A percentile compares a stretch with the other conserved stretches of the same genome.
Evolutionary conservation across 2,113 vertebrate genomes (phyloP).

Genomic region (Corythornis cristatus): DNA sequence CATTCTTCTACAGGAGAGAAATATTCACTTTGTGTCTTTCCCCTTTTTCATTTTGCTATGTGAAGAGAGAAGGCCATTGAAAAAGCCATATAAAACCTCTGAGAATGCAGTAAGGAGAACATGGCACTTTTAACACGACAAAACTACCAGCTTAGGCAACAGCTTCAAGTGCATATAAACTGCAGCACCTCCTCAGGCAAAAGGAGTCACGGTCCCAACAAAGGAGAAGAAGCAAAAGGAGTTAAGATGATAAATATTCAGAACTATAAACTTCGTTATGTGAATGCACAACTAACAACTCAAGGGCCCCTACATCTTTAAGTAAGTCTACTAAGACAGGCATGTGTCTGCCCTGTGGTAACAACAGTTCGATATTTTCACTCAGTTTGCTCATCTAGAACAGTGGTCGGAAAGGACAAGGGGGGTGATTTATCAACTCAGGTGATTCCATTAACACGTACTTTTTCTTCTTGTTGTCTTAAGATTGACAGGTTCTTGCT

Average conservation of each 20-base stretch:
- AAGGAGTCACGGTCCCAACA: constrained; percentile 14
- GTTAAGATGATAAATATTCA: constrained; percentile 53
- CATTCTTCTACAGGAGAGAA: not conserved
- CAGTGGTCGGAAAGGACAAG: not conserved
- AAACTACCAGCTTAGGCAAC: constrained; percentile 32
- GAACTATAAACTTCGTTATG: not conserved
- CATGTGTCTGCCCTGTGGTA: constrained; percentile 2
- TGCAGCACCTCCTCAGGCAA: constrained; percentile 48
- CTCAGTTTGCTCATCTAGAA: not conserved
- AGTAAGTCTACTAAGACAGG: not conserved
- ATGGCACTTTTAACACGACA: constrained; percentile 38
- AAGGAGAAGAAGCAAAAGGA: constrained; percentile 12
- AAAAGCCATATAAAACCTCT: constrained; percentile 33
- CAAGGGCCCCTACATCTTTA: not conserved
- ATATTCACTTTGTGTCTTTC: not conserved
- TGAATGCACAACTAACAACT: constrained; percentile 37
- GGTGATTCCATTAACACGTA: not conserved
- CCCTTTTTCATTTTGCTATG: not conserved
- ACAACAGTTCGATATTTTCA: not conserved
- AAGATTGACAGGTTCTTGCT: not conserved
- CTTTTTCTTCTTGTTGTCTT: not conserved
- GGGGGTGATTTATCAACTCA: not conserved
- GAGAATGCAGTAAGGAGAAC: constrained; percentile 42
- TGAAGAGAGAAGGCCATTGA: constrained; percentile 8
- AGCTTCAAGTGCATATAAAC: constrained; percentile 33